Evolutionary conservation across 2,888 invertebrate genomes (phyloP), one percentile per base, ranked within the genome.

Genomic region (Chalcis sispes): DNA sequence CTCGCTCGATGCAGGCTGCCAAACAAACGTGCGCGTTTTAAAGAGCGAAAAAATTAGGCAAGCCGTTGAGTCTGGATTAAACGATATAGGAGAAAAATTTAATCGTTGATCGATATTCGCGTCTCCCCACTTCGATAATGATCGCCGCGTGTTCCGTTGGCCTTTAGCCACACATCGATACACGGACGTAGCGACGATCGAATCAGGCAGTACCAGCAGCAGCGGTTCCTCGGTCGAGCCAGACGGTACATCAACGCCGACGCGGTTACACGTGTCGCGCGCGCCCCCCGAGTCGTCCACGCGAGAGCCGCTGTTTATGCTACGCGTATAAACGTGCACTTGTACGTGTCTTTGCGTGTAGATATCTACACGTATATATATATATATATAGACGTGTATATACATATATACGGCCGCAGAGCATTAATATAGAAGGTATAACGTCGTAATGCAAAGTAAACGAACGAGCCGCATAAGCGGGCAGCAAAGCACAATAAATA

Each of bases 401-500:
- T 15, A 29, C 8, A n/a, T 56, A 25, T 25, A 18, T 5, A 1
- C 15, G 61, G 1, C 25, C 10, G n/a, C 23, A 32, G 42, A 18
- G 40, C 52, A 62, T 72, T 77, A 72, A 72, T 69, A 58, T 56
- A 67, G 58, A 40, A 56, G 59, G 46, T 58, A 66, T 40, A 69
- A 65, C 61, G 27, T 46, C 52, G 65, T 74, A 74, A 74, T 66
- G 64, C 66, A 73, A 73, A 77, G 73, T 70, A 71, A 77, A 70
- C 66, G 62, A 70, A 70, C 67, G 56, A 23, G 25, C 32, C 13
- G 74, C 36, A 29, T 13, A 29, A 48, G 62, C 52, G 42, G 7
- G 54, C 62, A 27, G 15, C 67, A 25, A 13, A 36, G 36, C 36
- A 50, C 64, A 40, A 73, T 72, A 77, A 73, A 72, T 72, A 73